phyloP scores from a whole-genome alignment of 2,113 vertebrate species.

The Delphinapterus leucas region DNA sequence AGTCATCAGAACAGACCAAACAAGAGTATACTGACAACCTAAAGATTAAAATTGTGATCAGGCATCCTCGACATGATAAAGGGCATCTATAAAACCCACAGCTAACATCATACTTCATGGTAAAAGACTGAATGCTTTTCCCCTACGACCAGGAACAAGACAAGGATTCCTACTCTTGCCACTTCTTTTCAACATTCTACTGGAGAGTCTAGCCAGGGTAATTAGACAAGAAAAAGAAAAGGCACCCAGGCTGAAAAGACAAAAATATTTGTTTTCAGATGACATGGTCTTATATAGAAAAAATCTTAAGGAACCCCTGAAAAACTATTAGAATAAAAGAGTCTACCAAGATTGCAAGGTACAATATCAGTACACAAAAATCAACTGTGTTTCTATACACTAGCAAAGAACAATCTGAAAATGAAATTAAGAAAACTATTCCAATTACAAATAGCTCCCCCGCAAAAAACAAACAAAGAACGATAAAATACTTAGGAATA shows the following conservation, averaged over 20 bases:
- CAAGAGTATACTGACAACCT: background rate
- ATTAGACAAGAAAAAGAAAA: background rate
- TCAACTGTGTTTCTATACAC: background rate
- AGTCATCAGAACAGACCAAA: background rate
- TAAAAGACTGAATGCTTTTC: background rate
- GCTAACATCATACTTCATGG: background rate
- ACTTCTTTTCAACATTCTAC: background rate
- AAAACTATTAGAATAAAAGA: background rate
- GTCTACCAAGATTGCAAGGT: background rate
- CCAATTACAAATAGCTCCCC: background rate
- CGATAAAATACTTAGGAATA: background rate
- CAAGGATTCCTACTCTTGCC: background rate
- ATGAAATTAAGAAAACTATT: background rate
- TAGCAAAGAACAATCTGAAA: background rate
- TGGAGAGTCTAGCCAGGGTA: background rate
- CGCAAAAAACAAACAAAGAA: background rate
- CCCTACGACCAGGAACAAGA: background rate
- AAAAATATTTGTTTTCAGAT: background rate
- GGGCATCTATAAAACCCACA: background rate
- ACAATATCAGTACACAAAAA: background rate
- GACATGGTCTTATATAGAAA: background rate
- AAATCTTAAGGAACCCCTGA: background rate
- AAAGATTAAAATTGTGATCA: background rate
- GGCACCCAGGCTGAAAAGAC: background rate
- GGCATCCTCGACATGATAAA: background rate